Evolutionary conservation across 2,888 invertebrate genomes (phyloP), one percentile per base, ranked within the genome.

Genomic region (Drosophila parthenogenetica): DNA sequence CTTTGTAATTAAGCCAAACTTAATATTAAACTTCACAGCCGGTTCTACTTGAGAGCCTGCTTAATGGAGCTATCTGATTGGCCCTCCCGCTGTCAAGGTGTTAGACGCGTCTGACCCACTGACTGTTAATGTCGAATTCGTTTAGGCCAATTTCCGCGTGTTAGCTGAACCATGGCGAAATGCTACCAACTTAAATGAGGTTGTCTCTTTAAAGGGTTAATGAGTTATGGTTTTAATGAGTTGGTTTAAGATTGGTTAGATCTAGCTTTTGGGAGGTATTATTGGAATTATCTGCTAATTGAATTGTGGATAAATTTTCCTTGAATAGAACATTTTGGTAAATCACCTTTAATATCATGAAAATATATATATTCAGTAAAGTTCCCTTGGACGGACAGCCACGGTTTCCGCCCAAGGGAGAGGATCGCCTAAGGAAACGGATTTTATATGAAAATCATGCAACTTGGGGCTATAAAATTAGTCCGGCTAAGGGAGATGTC

Each of bases 1-100:
- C 49, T 19, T 69, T 75, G 70, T 68, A 81, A 81, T 81, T 75
- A 83, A 72, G 57, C 48, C 45, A 22, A 54, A 59, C 48, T 19
- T 11, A 19, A 29, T 29, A 29, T 40, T 51, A 29, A 50, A 45
- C 42, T 48, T 45, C 13, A 25, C 22, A 39, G 48, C 42, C 40
- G 29, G 42, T 45, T 76, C 76, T 65, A 76, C 64, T 71, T 61
- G 60, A 48, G 32, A 67, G 87, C 68, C 49, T 68, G 62, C 68
- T 70, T 58, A 78, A 69, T 78, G 66, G 65, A 64, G 55, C 67
- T 53, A 60, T 77, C 77, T 53, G 37, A 68, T 64, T 62, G 73
- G 53, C 43, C 35, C 57, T 22, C 32, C 14, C 25, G 5, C 46
- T 46, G 7, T 49, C 63, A 48, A 69, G 73, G 76, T 71, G 79